Conservation (phyloP, 2,797 vertebrate genomes). For the Mus spretus region DNA sequence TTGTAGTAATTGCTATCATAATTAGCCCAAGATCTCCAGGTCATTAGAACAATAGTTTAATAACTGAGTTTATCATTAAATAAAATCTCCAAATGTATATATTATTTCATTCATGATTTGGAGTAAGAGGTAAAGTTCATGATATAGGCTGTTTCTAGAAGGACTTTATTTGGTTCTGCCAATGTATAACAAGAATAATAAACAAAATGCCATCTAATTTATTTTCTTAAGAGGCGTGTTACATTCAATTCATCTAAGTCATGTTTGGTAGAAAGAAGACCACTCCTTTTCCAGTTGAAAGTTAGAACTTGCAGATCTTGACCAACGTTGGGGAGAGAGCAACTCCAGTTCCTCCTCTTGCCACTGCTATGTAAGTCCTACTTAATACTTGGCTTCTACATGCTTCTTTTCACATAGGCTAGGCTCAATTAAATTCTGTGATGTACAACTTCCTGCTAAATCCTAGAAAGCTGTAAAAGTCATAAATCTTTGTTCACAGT, state of each 20-base stretch:
- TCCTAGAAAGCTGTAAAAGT: background rate
- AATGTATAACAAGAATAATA: slow-evolving; percentile 44
- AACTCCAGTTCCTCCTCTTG: too few species aligned
- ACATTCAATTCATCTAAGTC: slow-evolving; percentile 20
- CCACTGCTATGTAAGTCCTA: background rate
- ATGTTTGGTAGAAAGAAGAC: background rate
- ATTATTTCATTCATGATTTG: slow-evolving; percentile 66
- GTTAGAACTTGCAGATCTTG: background rate
- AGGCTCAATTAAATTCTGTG: background rate
- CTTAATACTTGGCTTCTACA: background rate
- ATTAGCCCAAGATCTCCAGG: slow-evolving; percentile 41
- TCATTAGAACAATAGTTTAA: slow-evolving; percentile 63
- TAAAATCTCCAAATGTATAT: slow-evolving; percentile 50
- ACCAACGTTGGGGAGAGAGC: background rate
- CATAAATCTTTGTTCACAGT: too few species aligned
- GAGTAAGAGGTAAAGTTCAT: background rate
- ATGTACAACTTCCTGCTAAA: background rate
- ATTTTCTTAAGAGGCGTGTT: slow-evolving; percentile 47
- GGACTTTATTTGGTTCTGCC: slow-evolving; percentile 52
- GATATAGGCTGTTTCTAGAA: slow-evolving; percentile 50
- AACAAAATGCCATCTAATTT: slow-evolving; percentile 42
- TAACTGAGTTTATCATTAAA: slow-evolving; percentile 62
- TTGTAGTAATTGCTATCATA: slow-evolving; percentile 48
- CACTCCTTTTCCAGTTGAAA: background rate
- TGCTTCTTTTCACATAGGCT: background rate